Percentiles rank a stretch among this genome's conserved stretches.
Evolutionary conservation across 2,113 vertebrate genomes (phyloP).

Genomic region (Calypte anna): DNA sequence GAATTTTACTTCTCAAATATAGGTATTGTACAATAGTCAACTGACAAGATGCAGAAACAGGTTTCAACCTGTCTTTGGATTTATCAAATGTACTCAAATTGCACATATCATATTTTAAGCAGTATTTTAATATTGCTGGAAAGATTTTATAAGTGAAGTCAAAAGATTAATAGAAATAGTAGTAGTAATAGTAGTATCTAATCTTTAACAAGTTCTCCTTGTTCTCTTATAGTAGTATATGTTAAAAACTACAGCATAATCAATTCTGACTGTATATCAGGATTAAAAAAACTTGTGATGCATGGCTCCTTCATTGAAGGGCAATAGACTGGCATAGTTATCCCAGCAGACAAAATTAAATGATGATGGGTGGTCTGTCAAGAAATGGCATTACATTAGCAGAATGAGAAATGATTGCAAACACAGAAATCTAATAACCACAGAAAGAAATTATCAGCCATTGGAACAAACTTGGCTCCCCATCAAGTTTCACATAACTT

Average conservation of each 20-base stretch:
- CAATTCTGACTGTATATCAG: background rate
- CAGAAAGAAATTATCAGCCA: conserved; percentile 24
- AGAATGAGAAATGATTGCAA: conserved; percentile 24
- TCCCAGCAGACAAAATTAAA: conserved; percentile 32
- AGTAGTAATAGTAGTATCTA: background rate
- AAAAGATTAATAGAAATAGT: background rate
- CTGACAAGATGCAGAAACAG: background rate
- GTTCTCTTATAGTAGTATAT: background rate
- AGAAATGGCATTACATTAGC: conserved; percentile 1
- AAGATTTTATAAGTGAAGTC: background rate
- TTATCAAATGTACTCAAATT: background rate
- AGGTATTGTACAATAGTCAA: background rate
- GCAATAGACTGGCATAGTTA: background rate
- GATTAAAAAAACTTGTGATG: background rate
- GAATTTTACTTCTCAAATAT: background rate
- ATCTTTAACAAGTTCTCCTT: background rate
- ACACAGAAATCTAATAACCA: conserved; percentile 31
- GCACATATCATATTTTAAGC: background rate
- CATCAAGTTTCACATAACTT: background rate
- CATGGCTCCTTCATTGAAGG: background rate
- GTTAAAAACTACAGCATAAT: background rate
- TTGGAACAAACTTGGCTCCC: background rate
- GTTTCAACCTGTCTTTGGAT: background rate
- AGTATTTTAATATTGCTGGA: background rate
- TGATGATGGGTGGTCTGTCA: background rate